Evolutionary conservation across 2,888 invertebrate species (phyloP).

Genomic region (Hemaris fuciformis): DNA sequence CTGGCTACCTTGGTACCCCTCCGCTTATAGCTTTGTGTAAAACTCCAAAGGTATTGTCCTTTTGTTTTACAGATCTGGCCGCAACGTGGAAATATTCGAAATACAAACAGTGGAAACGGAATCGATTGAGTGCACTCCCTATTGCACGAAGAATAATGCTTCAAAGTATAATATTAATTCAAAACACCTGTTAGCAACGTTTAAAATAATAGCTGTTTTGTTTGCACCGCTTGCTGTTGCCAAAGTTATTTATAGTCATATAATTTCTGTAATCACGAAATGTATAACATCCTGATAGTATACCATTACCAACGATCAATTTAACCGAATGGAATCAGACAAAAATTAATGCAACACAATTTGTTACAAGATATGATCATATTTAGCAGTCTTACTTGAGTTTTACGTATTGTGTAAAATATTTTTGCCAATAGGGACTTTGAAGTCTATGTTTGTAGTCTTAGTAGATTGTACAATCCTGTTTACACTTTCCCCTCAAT

Average conservation of each 20-base stretch:
- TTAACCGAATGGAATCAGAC: background rate
- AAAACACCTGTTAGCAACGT: background rate
- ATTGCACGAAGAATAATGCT: background rate
- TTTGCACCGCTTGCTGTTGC: background rate
- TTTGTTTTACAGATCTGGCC: background rate
- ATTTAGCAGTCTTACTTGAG: too few species aligned
- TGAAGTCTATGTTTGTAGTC: too few species aligned
- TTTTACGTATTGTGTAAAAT: too few species aligned
- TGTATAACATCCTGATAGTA: background rate
- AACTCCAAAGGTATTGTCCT: constrained; percentile 13
- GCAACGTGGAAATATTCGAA: background rate
- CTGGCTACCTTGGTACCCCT: constrained; percentile 23
- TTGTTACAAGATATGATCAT: too few species aligned
- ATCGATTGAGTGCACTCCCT: background rate
- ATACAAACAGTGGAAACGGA: background rate
- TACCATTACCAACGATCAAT: background rate
- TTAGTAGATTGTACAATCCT: too few species aligned
- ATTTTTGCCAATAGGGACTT: too few species aligned
- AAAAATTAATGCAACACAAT: too few species aligned
- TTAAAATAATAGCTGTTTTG: background rate
- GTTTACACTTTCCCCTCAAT: too few species aligned
- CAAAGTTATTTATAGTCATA: background rate
- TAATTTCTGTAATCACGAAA: background rate
- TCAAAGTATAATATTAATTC: background rate
- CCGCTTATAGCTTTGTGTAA: constrained; percentile 21